A percentile compares a stretch with the other conserved stretches of the same genome.
Evolutionary conservation across 2,888 invertebrate genomes (phyloP).

Genomic region (Cremastobaeus sp.): DNA sequence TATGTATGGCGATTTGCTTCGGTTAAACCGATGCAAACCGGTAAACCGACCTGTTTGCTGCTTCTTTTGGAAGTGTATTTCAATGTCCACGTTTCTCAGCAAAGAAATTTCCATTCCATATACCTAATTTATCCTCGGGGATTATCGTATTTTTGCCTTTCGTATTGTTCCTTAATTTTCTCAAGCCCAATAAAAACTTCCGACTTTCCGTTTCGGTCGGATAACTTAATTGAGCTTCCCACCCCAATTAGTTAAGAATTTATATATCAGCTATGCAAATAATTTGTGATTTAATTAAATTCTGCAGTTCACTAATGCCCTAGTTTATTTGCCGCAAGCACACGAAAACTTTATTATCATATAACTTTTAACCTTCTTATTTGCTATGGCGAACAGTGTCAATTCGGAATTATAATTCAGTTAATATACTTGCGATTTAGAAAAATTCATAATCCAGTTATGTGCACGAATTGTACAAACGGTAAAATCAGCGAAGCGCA

Average conservation of each 20-base stretch:
- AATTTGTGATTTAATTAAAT: slow-evolving; percentile 2
- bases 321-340: too few relatives aligned
- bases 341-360: too few relatives aligned
- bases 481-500: slow-evolving; percentile 39
- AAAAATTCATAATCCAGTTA: slow-evolving; percentile 28
- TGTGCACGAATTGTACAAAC: slow-evolving; percentile 46
- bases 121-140: slow-evolving; percentile 17
- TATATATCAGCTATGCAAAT: slow-evolving; percentile 15
- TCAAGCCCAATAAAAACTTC: slow-evolving; percentile 5
- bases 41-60: too few relatives aligned
- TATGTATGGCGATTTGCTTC: slow-evolving; percentile 44
- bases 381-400: not conserved
- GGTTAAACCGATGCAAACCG: slow-evolving; percentile 42
- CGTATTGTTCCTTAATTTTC: slow-evolving; percentile 28
- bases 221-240: slow-evolving; percentile 14
- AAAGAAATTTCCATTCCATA: slow-evolving; percentile 26
- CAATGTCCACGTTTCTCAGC: slow-evolving; percentile 7
- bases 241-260: too few relatives aligned
- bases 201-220: slow-evolving; percentile 4
- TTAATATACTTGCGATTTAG: not conserved
- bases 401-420: not conserved
- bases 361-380: too few relatives aligned
- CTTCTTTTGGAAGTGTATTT: slow-evolving; percentile 8
- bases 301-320: too few relatives aligned
- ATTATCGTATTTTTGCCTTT: slow-evolving; percentile 34